phyloP scores from a whole-genome alignment of 2,888 invertebrate genomes.

The Sacculina carcini region DNA sequence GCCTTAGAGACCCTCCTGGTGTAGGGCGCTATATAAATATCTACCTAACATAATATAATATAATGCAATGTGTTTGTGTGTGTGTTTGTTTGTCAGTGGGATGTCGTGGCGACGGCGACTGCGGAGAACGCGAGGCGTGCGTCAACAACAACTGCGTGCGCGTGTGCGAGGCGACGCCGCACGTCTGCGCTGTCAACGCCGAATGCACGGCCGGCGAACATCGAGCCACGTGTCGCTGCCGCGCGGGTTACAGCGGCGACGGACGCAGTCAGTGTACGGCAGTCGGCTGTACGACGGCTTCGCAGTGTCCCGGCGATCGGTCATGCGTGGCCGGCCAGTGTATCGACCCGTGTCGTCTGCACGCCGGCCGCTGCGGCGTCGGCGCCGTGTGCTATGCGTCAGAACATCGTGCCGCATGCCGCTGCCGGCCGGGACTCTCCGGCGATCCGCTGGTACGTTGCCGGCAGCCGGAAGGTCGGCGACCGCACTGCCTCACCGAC shows the following conservation, averaged over 20 bases:
- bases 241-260: conserved; percentile 43
- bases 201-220: conserved; percentile 18
- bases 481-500: conserved; percentile 43
- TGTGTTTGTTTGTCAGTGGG: conserved; percentile 32
- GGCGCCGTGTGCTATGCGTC: conserved; percentile 39
- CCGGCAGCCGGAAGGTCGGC: conserved; percentile 18
- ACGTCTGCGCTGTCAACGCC: conserved; percentile 32
- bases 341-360: conserved; percentile 35
- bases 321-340: conserved; percentile 44
- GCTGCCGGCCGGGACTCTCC: conserved; percentile 51
- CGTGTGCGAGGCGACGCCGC: conserved; percentile 50
- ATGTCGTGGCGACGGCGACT: conserved; percentile 55
- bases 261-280: conserved; percentile 11
- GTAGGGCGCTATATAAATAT: too few relatives aligned
- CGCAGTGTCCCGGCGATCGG: conserved; percentile 40
- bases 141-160: conserved; percentile 42
- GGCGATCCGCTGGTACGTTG: conserved; percentile 49
- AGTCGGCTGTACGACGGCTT: conserved; percentile 26
- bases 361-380: conserved; percentile 27
- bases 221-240: conserved; percentile 47
- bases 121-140: conserved; percentile 54
- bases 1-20: too few relatives aligned
- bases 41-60: too few relatives aligned
- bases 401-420: conserved; percentile 53
- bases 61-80: too few relatives aligned